Evolutionary conservation across 53 echinoderm and acorn worm genomes (phyloP), one percentile per base, ranked within the genome.

Genomic region (Astropecten irregularis): DNA sequence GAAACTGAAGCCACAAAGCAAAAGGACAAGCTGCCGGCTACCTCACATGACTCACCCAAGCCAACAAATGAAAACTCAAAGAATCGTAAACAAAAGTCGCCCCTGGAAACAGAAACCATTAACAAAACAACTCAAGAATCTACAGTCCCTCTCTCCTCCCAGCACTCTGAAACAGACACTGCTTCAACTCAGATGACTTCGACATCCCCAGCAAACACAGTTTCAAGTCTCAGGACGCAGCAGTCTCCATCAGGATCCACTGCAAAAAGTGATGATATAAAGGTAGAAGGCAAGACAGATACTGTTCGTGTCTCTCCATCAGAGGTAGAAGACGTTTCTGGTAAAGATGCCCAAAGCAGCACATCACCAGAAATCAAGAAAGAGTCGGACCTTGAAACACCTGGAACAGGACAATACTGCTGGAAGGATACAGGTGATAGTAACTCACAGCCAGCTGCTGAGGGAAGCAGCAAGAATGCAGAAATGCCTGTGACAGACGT

Each of bases 101-200:
- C 56, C 25, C 64, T 76, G 82, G 33, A 9, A 71, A 18, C 81
- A 38, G 13, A 42, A 20, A 25, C 35, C 79, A 25, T n/a, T n/a
- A 82, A 38, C 39, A 48, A 52, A 81, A 65, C 55, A 71, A 86
- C 73, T 69, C 64, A 51, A 66, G 63, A 25, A 42, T 40, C 83
- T 40, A 3, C 49, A 56, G 67, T 23, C 40, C 53, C 84, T 73
- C 34, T 58, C 21, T n/a, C 69, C 38, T 23, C 63, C 10, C 44
- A 44, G 36, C 35, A 29, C 39, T 23, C 74, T 33, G 61, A 44
- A 1, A 42, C 15, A 14, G 65, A 66, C 69, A 83, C 21, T 37
- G 28, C 42, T 27, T 30, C 35, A 56, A 69, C 49, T 40, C 52
- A 68, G 47, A 58, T 74, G 48, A 27, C 27, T 66, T 38, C 86